Base-by-base conservation (phyloP, 2,888 invertebrate genomes). In the Plusia festucae region DNA sequence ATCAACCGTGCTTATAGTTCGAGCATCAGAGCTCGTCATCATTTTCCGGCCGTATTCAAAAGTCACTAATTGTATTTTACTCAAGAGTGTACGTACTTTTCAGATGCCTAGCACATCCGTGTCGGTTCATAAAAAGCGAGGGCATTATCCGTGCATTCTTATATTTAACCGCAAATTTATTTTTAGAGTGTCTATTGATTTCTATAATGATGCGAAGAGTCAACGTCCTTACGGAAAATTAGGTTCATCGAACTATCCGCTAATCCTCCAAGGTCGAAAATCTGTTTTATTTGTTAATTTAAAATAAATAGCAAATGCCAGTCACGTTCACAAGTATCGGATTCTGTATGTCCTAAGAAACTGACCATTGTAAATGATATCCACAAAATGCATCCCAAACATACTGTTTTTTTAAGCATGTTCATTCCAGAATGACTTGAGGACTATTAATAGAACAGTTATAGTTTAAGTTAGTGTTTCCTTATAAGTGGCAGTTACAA, bases 121-220 rank as follows among this genome's bases (percentile, higher is more conserved):
- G 52, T 53, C 62, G 0, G 55, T 40, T 53, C 11, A 46, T 9
- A 13, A 40, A 40, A 6, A 30, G n/a, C 13, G 16, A 22, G 22
- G 46, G 40, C 57, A 59, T 71, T 66, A 60, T 63, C 62, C 68
- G 68, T 64, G 53, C 65, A 62, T 51, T 58, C 1, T 16, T 3
- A 18, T 62, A 44, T 22, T 30, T 57, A 44, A 67, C 60, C 52
- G 32, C 59, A 65, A 61, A 68, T 32, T 46, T 53, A 22, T 55
- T 79, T 63, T 65, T 22, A 52, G 40, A 34, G 8, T 49, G 64
- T 65, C 76, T 75, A 78, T 82, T 80, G 78, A 82, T 81, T 72
- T 61, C 70, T 52, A 68, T 86, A 84, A 85, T 79, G 74, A 82
- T 66, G 62, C 60, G 40, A 46, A 54, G 63, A 73, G 65, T 44